Conservation (phyloP, 2,888 invertebrate genomes). For the Eremobia ochroleuca region DNA sequence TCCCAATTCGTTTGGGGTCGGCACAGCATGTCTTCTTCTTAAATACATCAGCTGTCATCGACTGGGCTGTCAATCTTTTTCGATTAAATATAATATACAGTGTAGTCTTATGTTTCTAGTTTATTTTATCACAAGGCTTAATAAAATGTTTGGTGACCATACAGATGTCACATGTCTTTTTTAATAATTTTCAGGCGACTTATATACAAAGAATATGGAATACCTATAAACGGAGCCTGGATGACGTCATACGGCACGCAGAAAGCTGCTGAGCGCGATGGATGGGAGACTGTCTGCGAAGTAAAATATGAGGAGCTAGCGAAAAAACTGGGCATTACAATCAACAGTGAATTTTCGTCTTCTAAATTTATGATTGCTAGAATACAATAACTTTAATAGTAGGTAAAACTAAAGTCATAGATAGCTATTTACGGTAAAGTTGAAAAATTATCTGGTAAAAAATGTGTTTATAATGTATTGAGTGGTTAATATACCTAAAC, state of each 20-base stretch:
- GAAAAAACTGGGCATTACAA: background rate
- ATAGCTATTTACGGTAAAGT: no score
- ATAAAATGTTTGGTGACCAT: background rate
- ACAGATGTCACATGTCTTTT: background rate
- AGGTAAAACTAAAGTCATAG: background rate
- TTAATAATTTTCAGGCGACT: conserved; percentile 64
- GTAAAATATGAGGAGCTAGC: background rate
- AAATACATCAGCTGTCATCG: no score
- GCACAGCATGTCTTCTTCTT: background rate
- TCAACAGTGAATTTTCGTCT: background rate
- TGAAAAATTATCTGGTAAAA: background rate
- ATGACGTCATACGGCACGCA: conserved; percentile 69
- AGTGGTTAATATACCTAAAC: background rate
- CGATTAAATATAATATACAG: background rate
- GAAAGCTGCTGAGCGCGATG: conserved; percentile 67
- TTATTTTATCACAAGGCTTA: background rate
- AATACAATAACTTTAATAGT: background rate
- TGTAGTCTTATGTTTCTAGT: background rate
- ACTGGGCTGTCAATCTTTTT: background rate
- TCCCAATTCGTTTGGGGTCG: background rate
- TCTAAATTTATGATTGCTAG: no score
- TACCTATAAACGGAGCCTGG: conserved; percentile 66
- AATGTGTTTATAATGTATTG: background rate
- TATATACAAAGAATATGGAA: conserved; percentile 69
- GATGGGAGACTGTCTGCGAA: conserved; percentile 59